Base-by-base conservation (phyloP, 2,797 vertebrate genomes). In the Danio jaintianensis region DNA sequence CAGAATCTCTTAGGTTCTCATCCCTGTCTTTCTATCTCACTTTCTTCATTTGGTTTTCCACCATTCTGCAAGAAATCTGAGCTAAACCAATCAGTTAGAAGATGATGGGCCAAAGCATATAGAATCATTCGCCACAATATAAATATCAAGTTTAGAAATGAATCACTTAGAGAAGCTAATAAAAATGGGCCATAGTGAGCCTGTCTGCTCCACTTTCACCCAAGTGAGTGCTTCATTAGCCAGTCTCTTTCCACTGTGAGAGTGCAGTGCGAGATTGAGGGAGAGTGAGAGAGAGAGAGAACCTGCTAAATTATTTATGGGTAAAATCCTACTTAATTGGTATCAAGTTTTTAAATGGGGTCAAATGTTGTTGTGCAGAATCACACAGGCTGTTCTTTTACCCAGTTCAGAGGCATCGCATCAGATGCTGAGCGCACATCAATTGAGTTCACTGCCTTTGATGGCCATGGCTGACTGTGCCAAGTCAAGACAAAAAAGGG, bases 281-380 rank as follows among this genome's bases (percentile, higher is more conserved):
- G 47, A 68, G 52, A 53, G 55, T 75, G 43, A 45, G 50, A 48
- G 66, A 62, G 79, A 80, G 52, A 82, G 12, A 74, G 61, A 68
- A 78, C n/a, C 62, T 79, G 79, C 84, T 95, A 87, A 94, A 94
- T 94, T 93, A 94, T 94, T 94, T 94, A 95, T 89, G 85, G 82
- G 80, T 88, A 91, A 90, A 94, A 91, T 91, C 90, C 91, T 89
- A 84, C 82, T 92, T 94, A 95, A 95, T 94, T 94, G 93, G 92
- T 93, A 94, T 93, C 92, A 94, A 94, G 92, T 92, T 93, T 93
- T 93, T 94, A 95, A 95, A 94, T 93, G 93, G 93, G 94, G 94
- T 94, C 94, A 95, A 94, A 92, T 93, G 91, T 91, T 92, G 89
- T 86, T 77, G 85, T 89, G 90, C 89, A 90, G 89, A 88, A 90